Evolutionary conservation across 2,797 vertebrate species (phyloP).

Genomic region (Pachyuromys duprasi): DNA sequence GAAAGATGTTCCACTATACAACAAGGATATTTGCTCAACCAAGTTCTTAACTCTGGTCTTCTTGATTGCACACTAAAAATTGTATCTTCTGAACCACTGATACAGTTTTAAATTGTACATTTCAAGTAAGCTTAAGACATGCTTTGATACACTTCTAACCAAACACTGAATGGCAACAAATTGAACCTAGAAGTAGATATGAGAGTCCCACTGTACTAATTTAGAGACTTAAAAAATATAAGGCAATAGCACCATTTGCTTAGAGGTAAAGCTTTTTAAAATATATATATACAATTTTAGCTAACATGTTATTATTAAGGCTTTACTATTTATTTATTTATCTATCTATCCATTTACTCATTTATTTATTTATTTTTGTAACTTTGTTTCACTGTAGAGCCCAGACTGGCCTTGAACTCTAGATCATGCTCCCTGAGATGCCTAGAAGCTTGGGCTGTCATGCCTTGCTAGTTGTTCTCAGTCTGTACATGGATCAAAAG

Average conservation of each 20-base stretch:
- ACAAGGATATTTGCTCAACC: too few relatives aligned
- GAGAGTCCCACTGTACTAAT: background rate
- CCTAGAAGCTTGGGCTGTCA: background rate
- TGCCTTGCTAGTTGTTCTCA: background rate
- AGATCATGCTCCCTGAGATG: too few relatives aligned
- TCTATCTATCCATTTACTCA: too few relatives aligned
- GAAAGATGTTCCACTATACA: too few relatives aligned
- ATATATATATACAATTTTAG: background rate
- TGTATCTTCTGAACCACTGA: background rate
- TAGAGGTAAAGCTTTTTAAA: background rate
- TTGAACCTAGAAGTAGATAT: background rate
- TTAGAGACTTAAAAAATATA: conserved; percentile 19
- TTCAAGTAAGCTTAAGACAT: background rate
- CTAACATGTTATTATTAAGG: background rate
- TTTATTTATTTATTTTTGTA: too few relatives aligned
- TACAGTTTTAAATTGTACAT: background rate
- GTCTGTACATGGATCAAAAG: background rate
- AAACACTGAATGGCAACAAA: background rate
- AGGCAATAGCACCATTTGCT: background rate
- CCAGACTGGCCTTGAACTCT: background rate
- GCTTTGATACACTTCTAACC: background rate
- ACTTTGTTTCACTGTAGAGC: background rate
- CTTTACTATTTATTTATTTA: too few relatives aligned
- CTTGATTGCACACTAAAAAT: background rate
- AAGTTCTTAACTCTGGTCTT: background rate